Evolutionary conservation across 64 coral and sea anemone species (phyloP).

Genomic region (Porites australiensis): DNA sequence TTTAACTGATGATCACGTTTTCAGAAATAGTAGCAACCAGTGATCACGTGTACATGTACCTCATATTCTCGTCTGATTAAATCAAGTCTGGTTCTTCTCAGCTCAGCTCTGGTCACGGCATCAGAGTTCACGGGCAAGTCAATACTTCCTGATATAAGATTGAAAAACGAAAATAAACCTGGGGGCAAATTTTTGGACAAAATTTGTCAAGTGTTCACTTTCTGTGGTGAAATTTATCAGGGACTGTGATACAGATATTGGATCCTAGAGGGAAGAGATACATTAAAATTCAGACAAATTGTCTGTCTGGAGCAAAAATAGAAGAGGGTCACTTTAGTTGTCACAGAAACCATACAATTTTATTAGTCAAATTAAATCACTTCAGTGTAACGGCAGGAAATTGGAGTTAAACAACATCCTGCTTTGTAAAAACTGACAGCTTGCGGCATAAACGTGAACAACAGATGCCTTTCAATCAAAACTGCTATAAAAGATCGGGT

Average conservation of each 20-base stretch:
- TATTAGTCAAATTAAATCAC: not conserved
- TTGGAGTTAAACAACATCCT: not conserved
- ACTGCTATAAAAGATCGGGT: not conserved
- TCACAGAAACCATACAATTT: not conserved
- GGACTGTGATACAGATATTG: not conserved
- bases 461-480: not conserved
- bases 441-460: not conserved
- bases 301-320: not conserved
- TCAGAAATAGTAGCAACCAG: not conserved
- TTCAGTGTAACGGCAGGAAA: not conserved
- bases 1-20: too few relatives aligned
- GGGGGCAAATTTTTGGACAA: not conserved
- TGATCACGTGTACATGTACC: constrained; percentile 52
- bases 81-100: constrained; percentile 90
- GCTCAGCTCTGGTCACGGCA: constrained; percentile 84
- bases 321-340: not conserved
- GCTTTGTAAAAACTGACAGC: not conserved
- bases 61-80: constrained; percentile 94
- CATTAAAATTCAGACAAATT: not conserved
- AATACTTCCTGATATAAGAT: constrained; percentile 82
- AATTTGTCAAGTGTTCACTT: not conserved
- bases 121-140: constrained; percentile 85
- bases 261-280: not conserved
- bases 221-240: too few relatives aligned
- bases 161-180: not conserved